Percentiles rank a stretch among this genome's conserved stretches.
Evolutionary conservation across 2,113 vertebrate genomes (phyloP).

Genomic region (Amphiprion percula): DNA sequence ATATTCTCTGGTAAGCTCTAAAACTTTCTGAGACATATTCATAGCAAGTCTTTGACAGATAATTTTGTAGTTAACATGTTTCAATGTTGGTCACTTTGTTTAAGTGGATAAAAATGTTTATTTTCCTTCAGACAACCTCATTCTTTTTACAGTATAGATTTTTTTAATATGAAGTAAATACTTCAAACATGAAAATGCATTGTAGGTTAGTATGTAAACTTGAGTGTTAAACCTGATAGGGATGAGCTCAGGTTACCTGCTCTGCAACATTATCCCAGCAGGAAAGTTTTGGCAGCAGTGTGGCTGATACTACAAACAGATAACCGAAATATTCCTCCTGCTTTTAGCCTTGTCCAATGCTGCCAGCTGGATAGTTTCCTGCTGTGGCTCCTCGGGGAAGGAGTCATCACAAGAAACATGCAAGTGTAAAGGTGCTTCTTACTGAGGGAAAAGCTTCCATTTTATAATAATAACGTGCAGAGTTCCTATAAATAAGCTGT

Average conservation of each 20-base stretch:
- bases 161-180: neutral
- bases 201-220: neutral
- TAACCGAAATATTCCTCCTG: neutral
- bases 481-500: neutral
- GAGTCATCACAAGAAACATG: slow-evolving; percentile 28
- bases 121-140: neutral
- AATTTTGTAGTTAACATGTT: neutral
- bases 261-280: slow-evolving; percentile 9
- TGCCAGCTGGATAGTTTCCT: slow-evolving; percentile 62
- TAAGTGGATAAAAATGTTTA: neutral
- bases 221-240: slow-evolving; percentile 54
- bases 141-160: neutral
- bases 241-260: slow-evolving; percentile 47
- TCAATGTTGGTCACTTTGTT: neutral
- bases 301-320: slow-evolving; percentile 14
- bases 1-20: slow-evolving; percentile 73
- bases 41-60: neutral
- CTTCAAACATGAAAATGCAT: neutral
- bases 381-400: slow-evolving; percentile 57
- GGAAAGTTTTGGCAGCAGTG: neutral
- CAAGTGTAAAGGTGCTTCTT: slow-evolving; percentile 47
- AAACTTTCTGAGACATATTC: neutral
- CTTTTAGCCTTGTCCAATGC: slow-evolving; percentile 53
- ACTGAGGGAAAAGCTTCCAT: neutral
- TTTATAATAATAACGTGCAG: neutral